phyloP scores from a whole-genome alignment of 2,888 invertebrate species.

The Pyrrhia umbra region DNA sequence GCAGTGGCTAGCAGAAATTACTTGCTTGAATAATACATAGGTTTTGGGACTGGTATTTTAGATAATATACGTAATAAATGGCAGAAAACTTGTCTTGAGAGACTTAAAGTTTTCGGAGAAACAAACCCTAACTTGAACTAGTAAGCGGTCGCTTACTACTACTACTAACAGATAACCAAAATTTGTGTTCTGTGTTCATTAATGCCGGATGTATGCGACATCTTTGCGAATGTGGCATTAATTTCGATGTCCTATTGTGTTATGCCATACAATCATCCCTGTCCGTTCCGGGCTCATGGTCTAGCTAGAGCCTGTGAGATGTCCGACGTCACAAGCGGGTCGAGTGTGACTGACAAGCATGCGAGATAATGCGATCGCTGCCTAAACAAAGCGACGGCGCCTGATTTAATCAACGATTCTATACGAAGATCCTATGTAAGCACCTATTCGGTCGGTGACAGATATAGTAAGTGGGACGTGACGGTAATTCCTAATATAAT shows the following conservation, averaged over 20 bases:
- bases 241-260: constrained; percentile 62
- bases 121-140: constrained; percentile 22
- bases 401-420: constrained; percentile 79
- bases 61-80: too few species aligned
- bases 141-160: constrained; percentile 8
- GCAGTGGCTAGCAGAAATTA: constrained; percentile 7
- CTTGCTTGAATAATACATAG: background rate
- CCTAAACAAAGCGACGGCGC: constrained; percentile 76
- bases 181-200: constrained; percentile 40
- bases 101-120: background rate
- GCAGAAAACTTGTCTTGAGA: too few species aligned
- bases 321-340: constrained; percentile 72
- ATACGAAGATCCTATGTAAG: constrained; percentile 72
- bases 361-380: constrained; percentile 74
- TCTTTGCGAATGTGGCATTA: constrained; percentile 58
- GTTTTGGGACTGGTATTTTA: background rate
- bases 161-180: constrained; percentile 19
- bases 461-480: constrained; percentile 74
- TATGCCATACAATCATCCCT: constrained; percentile 63
- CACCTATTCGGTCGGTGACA: constrained; percentile 71
- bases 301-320: constrained; percentile 62
- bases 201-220: constrained; percentile 50
- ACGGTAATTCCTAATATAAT: constrained; percentile 73
- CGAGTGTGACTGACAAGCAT: constrained; percentile 78
- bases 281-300: constrained; percentile 63